Evolutionary conservation across 2,888 invertebrate genomes (phyloP), one percentile per base, ranked within the genome.

Genomic region (Eupithecia vulgata): DNA sequence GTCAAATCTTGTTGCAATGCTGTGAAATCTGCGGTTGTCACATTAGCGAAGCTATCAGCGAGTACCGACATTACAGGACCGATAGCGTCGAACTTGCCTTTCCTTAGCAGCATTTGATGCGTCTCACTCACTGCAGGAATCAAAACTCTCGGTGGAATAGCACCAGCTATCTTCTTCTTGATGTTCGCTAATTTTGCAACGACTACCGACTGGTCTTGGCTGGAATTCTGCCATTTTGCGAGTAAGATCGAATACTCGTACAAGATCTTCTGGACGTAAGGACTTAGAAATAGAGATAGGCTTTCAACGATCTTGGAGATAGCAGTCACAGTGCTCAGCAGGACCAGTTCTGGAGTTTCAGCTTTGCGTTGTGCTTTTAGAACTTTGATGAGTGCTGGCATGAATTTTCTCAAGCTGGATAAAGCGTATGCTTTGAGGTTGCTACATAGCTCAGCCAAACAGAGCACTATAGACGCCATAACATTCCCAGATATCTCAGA

Each of bases 261-360:
- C 1, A 98, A 85, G 45, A 98, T 94, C 80, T 97, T 96, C 79
- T 96, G 95, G 45, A 98, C 91, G 89, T 98, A 98, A 0, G 98
- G 97, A 76, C 98, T 98, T 78, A 99, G 88, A 87, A 99, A 99
- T 57, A 97, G 93, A 0, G 98, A 96, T 61, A 99, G 88, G 37
- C 97, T 96, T 84, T 97, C 97, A 6, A 98, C 95, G 59, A 99
- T 96, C 89, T 98, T 98, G 74, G 97, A 96, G 45, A 98, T 91
- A 0, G 97, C 96, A 4, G 97, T 97, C 2, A 98, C 95, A 8
- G 97, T 95, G 86, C 97, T 97, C 25, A 97, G 87, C n/a, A 97
- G 88, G 0, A 96, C 90, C 30, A 96, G 81, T 80, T 96, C 96
- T 0, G 96, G 95, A 0, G 94, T 93, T 75, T 95, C 95, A 10